These are phyloP conservation scores for Perca schrenkii DNA, from an alignment of 2,113 vertebrate genomes.

Conservation along the genomic window DNA sequence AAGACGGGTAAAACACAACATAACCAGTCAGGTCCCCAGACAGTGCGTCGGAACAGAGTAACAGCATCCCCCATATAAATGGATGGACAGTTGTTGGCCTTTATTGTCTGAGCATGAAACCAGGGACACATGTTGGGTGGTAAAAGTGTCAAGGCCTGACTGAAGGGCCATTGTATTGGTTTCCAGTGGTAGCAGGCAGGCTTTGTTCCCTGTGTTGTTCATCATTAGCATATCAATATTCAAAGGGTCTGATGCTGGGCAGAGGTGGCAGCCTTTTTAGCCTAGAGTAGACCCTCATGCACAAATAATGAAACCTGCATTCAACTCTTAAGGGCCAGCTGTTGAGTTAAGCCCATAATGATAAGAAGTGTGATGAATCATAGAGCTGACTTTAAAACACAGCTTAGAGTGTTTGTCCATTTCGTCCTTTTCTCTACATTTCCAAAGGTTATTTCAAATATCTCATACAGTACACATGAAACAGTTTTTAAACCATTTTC, in stretches of 20 bases:
- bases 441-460: conserved; percentile 1
- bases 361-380: conserved; percentile 29
- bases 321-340: conserved; percentile 74
- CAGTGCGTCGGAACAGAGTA: conserved; percentile 55
- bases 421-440: neutral
- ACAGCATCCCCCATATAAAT: conserved; percentile 50
- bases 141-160: conserved; percentile 85
- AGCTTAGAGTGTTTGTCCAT: neutral
- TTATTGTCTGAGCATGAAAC: conserved; percentile 81
- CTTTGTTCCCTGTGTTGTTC: conserved; percentile 85
- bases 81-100: conserved; percentile 77
- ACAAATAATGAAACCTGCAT: conserved; percentile 56
- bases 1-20: conserved; percentile 58
- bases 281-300: conserved; percentile 55
- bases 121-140: conserved; percentile 86
- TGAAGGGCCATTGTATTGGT: conserved; percentile 82
- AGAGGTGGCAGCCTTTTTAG: conserved; percentile 77
- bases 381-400: neutral
- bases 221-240: conserved; percentile 89
- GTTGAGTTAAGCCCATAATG: conserved; percentile 58
- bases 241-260: conserved; percentile 70
- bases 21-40: conserved; percentile 62
- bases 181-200: conserved; percentile 64
- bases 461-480: neutral
- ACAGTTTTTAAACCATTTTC: conserved; percentile 40